Conservation (phyloP, 2,797 vertebrate species). For the Bufotes viridis region DNA sequence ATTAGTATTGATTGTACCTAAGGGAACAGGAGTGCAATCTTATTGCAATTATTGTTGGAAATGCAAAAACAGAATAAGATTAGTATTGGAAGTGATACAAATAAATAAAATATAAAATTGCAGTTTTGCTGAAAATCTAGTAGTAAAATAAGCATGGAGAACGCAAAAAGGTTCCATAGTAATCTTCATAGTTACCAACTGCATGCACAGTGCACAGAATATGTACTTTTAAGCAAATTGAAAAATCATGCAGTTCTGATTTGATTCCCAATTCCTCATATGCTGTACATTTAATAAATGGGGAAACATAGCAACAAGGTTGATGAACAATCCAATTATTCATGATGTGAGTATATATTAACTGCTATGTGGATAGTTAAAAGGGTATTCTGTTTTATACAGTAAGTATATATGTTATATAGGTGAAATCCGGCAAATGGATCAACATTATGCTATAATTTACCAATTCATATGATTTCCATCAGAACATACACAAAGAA, state of each 20-base stretch:
- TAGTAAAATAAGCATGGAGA: not conserved
- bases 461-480: not conserved
- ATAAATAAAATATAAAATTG: not conserved
- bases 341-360: not conserved
- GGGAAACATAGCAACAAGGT: not conserved
- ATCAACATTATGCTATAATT: not conserved
- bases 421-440: no score
- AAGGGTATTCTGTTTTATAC: not conserved
- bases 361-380: not conserved
- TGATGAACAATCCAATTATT: not conserved
- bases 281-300: not conserved
- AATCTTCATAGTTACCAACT: not conserved
- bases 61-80: constrained; percentile 4
- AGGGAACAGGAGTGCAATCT: not conserved
- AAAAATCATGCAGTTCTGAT: not conserved
- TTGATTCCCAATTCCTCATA: not conserved
- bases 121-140: not conserved
- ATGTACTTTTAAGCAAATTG: not conserved
- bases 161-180: not conserved
- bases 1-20: constrained; percentile 12
- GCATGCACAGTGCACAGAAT: not conserved
- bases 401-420: not conserved
- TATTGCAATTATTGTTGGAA: not conserved
- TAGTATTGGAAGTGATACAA: constrained; percentile 9
- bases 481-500: not conserved